Conservation (phyloP, 92 coral and sea anemone genomes). For the Palythoa heliodiscus region DNA sequence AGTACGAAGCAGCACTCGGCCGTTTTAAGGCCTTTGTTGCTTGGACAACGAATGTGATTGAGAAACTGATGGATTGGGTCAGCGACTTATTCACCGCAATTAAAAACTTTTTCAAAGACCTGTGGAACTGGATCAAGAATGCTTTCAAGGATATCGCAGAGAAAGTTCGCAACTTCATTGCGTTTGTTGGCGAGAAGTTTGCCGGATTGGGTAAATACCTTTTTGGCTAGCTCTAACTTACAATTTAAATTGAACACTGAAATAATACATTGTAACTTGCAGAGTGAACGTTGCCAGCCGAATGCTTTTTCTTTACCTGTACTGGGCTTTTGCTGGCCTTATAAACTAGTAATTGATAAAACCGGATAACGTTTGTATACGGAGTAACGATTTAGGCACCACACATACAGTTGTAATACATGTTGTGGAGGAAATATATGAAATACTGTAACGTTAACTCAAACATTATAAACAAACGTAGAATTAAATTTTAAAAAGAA, state of each 20-base stretch:
- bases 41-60: neutral
- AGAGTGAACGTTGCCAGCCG: too few species aligned
- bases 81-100: neutral
- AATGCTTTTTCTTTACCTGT: too few species aligned
- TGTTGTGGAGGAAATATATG: too few species aligned
- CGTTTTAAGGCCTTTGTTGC: neutral
- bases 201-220: neutral
- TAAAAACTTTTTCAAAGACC: neutral
- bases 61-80: neutral
- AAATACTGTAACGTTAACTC: too few species aligned
- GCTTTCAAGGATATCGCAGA: slow-evolving; percentile 1
- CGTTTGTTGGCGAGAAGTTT: neutral
- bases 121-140: slow-evolving; percentile 21
- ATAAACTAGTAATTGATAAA: too few species aligned
- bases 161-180: slow-evolving; percentile 3
- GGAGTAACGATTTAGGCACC: too few species aligned
- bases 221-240: neutral
- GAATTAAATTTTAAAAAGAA: too few species aligned
- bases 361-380: too few species aligned
- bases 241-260: neutral
- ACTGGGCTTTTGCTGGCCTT: too few species aligned
- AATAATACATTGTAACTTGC: too few species aligned
- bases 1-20: neutral
- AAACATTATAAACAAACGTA: too few species aligned
- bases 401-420: too few species aligned